phyloP scores from a whole-genome alignment of 2,888 invertebrate genomes.

The Ptilodon capucinus region DNA sequence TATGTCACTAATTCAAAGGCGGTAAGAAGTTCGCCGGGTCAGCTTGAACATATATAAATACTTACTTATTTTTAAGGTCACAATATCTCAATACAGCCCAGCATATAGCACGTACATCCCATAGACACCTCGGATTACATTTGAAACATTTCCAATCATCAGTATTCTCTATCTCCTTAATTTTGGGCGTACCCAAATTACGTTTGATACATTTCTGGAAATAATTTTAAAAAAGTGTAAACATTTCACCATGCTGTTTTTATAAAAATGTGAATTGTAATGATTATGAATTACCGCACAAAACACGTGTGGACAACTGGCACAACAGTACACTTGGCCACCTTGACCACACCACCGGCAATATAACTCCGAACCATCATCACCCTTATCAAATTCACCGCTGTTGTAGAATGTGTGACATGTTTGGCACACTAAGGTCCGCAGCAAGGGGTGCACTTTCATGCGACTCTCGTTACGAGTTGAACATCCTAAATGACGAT shows the following conservation, averaged over 20 bases:
- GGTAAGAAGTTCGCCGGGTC: no score
- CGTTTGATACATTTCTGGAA: conserved; percentile 88
- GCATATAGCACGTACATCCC: conserved; percentile 85
- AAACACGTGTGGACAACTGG: conserved; percentile 88
- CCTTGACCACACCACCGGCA: conserved; percentile 93
- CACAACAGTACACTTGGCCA: conserved; percentile 90
- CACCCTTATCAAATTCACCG: conserved; percentile 91
- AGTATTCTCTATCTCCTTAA: conserved; percentile 87
- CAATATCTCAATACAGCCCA: conserved; percentile 88
- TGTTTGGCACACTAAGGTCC: conserved; percentile 87
- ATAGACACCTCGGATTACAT: conserved; percentile 86
- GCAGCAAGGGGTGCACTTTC: conserved; percentile 88
- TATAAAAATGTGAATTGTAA: no score
- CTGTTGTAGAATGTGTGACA: conserved; percentile 91
- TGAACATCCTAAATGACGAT: conserved; percentile 88
- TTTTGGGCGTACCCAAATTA: conserved; percentile 85
- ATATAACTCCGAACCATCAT: conserved; percentile 91
- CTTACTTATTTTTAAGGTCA: conserved; percentile 82
- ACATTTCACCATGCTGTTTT: no score
- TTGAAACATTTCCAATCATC: conserved; percentile 92
- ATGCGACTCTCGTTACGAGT: conserved; percentile 84
- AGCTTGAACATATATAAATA: conserved; percentile 5
- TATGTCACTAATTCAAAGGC: no score
- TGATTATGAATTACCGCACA: conserved; percentile 86
- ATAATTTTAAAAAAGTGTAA: no score